Conservation (phyloP, 2,113 vertebrate species). For the Sialia sialis region DNA sequence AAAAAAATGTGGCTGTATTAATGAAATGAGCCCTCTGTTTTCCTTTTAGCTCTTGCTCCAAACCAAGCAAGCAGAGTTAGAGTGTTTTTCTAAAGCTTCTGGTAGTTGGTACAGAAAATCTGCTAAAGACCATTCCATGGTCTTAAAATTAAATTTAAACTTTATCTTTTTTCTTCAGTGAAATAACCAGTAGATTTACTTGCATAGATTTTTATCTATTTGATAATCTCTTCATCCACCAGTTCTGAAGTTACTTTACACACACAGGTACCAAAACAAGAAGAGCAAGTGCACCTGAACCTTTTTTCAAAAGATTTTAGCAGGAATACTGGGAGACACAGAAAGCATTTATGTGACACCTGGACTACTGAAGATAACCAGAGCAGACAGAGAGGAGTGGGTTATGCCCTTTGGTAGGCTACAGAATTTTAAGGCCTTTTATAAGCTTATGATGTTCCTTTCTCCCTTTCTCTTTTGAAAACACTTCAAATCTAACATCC, state of each 20-base stretch:
- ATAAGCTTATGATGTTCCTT: not conserved
- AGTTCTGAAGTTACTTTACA: not conserved
- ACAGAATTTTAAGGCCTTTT: not conserved
- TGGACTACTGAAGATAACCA: not conserved
- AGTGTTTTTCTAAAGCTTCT: not conserved
- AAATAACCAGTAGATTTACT: not conserved
- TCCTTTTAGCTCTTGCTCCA: not conserved
- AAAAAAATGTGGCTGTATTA: not conserved
- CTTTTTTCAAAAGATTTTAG: not conserved
- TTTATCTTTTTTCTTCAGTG: not conserved
- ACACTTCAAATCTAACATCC: not conserved
- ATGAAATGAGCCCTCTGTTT: not conserved
- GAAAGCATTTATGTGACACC: not conserved
- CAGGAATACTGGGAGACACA: not conserved
- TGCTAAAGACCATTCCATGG: not conserved
- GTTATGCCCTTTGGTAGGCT: not conserved
- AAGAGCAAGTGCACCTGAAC: not conserved
- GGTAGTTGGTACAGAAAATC: not conserved
- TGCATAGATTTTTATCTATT: not conserved
- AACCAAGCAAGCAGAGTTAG: not conserved
- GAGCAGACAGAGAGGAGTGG: not conserved
- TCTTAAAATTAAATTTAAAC: not conserved
- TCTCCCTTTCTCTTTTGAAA: not conserved
- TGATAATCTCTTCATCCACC: not conserved
- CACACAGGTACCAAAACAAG: not conserved